These are phyloP conservation scores for Notolepis coatsorum DNA, from an alignment of 2,797 vertebrate genomes.

Conservation along the genomic window DNA sequence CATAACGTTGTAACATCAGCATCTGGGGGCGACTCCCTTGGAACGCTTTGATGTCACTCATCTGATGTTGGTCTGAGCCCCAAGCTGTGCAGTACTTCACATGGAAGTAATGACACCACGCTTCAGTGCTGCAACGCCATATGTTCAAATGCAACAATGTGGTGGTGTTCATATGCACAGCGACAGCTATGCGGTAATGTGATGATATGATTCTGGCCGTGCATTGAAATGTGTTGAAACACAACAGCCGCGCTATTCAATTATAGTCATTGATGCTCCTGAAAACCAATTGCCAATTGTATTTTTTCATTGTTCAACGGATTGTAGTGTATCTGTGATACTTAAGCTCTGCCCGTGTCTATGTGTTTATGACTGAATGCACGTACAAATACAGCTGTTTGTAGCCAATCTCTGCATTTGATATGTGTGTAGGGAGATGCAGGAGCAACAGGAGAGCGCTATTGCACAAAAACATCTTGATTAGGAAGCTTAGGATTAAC, in stretches of 20 bases:
- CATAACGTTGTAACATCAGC: not conserved
- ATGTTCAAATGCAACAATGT: not conserved
- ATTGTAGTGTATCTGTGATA: not conserved
- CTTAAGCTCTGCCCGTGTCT: not conserved
- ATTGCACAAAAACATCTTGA: conserved; percentile 21
- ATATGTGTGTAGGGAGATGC: not conserved
- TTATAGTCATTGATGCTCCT: too few species aligned
- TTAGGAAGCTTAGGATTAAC: conserved; percentile 1
- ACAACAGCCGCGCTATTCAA: too few species aligned
- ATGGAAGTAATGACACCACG: not conserved
- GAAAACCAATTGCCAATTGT: too few species aligned
- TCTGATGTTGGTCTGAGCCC: not conserved
- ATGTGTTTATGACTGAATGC: not conserved
- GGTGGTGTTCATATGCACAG: not conserved
- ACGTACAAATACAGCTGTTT: not conserved
- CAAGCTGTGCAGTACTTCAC: not conserved
- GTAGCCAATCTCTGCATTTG: not conserved
- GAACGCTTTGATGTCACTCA: not conserved
- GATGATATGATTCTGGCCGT: not conserved
- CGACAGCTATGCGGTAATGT: not conserved
- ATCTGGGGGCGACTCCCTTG: not conserved
- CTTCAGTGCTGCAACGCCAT: not conserved
- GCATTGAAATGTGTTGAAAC: not conserved
- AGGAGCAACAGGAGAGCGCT: not conserved
- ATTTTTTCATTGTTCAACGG: too few species aligned